A percentile compares a stretch with the other conserved stretches of the same genome.
These are phyloP conservation scores for Periparus ater DNA, from an alignment of 2,797 vertebrate genomes.

Conservation along the genomic window DNA sequence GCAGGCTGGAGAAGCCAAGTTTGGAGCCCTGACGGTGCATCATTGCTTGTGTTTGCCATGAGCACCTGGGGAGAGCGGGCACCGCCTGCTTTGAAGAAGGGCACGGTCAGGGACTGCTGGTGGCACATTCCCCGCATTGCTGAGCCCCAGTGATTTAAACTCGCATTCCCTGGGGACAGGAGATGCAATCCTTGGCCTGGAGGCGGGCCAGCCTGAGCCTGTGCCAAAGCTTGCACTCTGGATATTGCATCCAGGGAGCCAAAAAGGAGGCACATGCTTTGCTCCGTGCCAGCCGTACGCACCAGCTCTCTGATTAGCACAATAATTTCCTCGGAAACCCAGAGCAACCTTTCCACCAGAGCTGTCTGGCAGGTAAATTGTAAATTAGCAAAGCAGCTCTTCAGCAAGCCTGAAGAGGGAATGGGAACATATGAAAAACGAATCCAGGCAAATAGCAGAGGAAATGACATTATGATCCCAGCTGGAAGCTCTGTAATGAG, in stretches of 20 bases:
- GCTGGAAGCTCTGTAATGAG: constrained; percentile 10
- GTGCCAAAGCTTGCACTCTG: neutral
- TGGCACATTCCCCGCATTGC: neutral
- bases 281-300: neutral
- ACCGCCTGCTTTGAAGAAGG: neutral
- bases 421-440: constrained; percentile 1
- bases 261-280: neutral
- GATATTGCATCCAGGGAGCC: neutral
- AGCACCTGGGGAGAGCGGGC: rapidly evolving
- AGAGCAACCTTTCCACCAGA: neutral
- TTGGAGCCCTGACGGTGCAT: neutral
- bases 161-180: neutral
- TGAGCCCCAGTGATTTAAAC: neutral
- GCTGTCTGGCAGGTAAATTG: neutral
- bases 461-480: constrained; percentile 55
- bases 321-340: rapidly evolving
- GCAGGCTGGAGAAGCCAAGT: rapidly evolving
- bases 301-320: neutral
- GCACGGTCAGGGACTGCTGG: neutral
- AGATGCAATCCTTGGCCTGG: neutral
- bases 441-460: constrained; percentile 37
- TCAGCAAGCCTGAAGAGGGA: neutral
- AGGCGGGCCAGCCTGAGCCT: neutral
- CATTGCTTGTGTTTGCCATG: rapidly evolving
- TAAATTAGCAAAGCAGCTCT: neutral